These are phyloP conservation scores for Drosophila dives DNA, from an alignment of 2,888 invertebrate genomes.

Conservation along the genomic window DNA sequence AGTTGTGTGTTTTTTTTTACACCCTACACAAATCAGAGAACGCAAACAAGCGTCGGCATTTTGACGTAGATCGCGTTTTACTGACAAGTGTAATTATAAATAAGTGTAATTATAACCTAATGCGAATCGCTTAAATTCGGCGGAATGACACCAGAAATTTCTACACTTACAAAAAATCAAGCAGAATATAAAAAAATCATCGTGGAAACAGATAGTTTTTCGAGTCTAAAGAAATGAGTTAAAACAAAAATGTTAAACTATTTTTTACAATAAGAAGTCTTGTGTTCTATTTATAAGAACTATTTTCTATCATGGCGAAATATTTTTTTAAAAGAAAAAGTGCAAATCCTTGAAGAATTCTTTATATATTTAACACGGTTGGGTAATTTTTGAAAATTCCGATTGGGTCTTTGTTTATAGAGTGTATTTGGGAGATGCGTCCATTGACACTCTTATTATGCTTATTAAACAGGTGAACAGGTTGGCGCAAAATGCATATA, in stretches of 20 bases:
- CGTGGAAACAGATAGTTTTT: constrained; percentile 7
- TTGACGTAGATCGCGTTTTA: constrained; percentile 68
- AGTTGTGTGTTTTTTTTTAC: constrained; percentile 18
- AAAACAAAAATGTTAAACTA: not conserved
- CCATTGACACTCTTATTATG: not conserved
- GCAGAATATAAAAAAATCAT: not conserved
- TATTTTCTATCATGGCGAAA: not conserved
- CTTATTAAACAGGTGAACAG: not conserved
- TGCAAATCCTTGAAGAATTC: not conserved
- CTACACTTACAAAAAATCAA: not conserved
- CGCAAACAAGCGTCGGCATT: constrained; percentile 15
- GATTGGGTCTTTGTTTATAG: constrained; percentile 5
- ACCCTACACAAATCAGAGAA: constrained; percentile 12
- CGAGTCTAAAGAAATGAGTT: not conserved
- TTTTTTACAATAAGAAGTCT: not conserved
- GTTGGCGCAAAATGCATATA: not conserved
- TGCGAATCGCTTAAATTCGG: constrained; percentile 44
- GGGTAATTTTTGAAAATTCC: not conserved
- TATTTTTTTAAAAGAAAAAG: not conserved
- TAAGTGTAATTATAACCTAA: constrained; percentile 43
- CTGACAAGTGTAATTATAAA: constrained; percentile 6
- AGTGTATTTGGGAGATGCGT: not conserved
- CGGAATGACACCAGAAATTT: constrained; percentile 52
- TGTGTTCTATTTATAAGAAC: no score
- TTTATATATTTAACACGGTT: no score